Percentiles rank a stretch among this genome's conserved stretches.
Conservation (phyloP, 2,113 vertebrate genomes). For the Aleadryas rufinucha region DNA sequence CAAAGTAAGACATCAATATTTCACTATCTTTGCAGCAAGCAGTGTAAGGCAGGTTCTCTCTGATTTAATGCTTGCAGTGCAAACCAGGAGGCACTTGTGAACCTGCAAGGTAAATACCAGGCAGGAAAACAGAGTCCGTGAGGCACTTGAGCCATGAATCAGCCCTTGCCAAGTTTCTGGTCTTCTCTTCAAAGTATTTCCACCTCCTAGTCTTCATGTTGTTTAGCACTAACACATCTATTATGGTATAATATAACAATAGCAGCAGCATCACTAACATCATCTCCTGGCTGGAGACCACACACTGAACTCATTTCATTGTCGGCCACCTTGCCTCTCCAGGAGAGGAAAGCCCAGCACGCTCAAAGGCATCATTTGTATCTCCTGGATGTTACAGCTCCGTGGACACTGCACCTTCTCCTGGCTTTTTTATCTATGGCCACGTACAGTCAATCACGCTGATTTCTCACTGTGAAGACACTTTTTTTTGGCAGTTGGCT, state of each 20-base stretch:
- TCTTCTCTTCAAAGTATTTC: not conserved
- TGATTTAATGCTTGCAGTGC: not conserved
- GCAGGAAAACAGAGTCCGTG: not conserved
- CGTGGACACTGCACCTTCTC: not conserved
- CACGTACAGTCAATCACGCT: not conserved
- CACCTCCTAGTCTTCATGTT: not conserved
- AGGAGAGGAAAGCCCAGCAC: not conserved
- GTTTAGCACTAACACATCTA: not conserved
- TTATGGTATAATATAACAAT: not conserved
- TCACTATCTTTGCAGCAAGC: not conserved
- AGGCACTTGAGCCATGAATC: not conserved
- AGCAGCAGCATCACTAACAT: not conserved
- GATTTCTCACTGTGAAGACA: not conserved
- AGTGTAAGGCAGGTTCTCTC: not conserved
- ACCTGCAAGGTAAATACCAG: not conserved
- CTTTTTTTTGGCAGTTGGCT: not conserved
- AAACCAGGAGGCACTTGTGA: not conserved
- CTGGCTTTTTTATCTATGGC: not conserved
- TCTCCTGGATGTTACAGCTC: not conserved
- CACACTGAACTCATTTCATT: not conserved
- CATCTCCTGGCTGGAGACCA: not conserved
- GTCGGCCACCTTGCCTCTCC: not conserved
- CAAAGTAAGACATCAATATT: not conserved
- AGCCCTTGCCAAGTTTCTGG: not conserved
- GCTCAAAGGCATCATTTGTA: not conserved